Percentiles rank a stretch among this genome's conserved stretches.
Conservation (phyloP, 2,113 vertebrate genomes). For the Prunella himalayana region DNA sequence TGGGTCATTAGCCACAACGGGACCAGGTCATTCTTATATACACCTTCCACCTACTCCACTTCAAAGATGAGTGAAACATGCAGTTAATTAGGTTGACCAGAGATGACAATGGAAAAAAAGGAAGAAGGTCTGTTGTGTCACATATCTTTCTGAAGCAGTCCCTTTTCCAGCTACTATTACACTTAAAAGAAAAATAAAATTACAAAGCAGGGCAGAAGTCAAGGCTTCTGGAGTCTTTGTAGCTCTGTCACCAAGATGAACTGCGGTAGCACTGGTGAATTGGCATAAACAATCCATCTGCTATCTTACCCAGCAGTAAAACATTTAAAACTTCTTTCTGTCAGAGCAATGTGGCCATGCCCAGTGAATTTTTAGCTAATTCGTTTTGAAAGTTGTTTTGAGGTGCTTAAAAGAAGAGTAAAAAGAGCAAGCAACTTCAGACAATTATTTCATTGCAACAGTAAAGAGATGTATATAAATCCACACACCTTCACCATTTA, state of each 20-base stretch:
- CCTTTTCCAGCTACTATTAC: not conserved
- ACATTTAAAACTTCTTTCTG: not conserved
- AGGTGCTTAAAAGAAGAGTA: not conserved
- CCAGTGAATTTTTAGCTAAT: not conserved
- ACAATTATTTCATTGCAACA: not conserved
- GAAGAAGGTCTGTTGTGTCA: constrained; percentile 3
- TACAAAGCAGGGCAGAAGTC: constrained; percentile 17
- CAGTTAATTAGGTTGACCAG: not conserved
- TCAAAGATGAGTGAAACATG: not conserved
- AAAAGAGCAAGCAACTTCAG: not conserved
- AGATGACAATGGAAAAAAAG: constrained; percentile 1
- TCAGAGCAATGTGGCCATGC: not conserved
- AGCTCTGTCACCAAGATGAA: constrained; percentile 13
- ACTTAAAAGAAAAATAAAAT: not conserved
- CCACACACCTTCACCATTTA: not conserved
- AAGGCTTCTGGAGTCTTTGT: constrained; percentile 2
- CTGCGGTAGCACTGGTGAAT: not conserved
- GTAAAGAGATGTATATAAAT: not conserved
- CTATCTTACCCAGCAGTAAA: not conserved
- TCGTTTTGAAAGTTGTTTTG: not conserved
- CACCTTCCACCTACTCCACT: not conserved
- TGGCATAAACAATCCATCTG: not conserved
- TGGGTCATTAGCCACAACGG: not conserved
- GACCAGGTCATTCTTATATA: not conserved
- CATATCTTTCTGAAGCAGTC: not conserved